Base-by-base conservation (phyloP, 2,888 invertebrate species). In the Morpho achilles region DNA sequence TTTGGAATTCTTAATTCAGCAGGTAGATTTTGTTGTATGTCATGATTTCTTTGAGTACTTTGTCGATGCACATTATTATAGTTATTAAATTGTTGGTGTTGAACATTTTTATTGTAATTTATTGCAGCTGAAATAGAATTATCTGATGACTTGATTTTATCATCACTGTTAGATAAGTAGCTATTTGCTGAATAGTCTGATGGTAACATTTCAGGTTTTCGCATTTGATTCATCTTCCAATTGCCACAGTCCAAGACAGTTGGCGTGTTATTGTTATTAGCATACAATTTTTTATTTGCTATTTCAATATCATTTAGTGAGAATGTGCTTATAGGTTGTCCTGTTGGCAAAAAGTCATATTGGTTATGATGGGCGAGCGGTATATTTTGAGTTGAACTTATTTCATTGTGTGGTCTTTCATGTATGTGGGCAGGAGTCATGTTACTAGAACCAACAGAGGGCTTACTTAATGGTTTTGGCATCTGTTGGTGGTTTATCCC, bases 1-100 rank as follows among this genome's bases (percentile, higher is more conserved):
- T 90, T 90, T 2, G 90, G 89, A 70, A 89, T 88, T 60, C 87
- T 75, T 58, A 89, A 67, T 67, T 87, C 89, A 5, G 86, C 73
- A 16, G 84, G 73, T 10, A 82, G 70, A 65, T 74, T 85, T 63
- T 84, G 87, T 66, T 82, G 86, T 44, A 81, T 45, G 6, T 87
- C 87, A 68, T 82, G 85, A 45, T 77, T 56, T 66, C 86, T 75
- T 57, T 80, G 84, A 22, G 78, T 61, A 60, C 61, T 80, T 7
- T 78, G 69, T 61, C 86, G 77, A 1, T 84, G 75, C 3, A 78
- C 70, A 66, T 75, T 80, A 66, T 79, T 84, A 60, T 80, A 87
- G 58, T 80, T 76, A 61, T 76, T 80, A 61, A 81, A 87, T 59
- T 84, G 82, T 61, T 84, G 84, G 57, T 80, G 80, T 63, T 85